A percentile compares a stretch with the other conserved stretches of the same genome.
Evolutionary conservation across 2,888 invertebrate species (phyloP).

Genomic region (Eulithis testata): DNA sequence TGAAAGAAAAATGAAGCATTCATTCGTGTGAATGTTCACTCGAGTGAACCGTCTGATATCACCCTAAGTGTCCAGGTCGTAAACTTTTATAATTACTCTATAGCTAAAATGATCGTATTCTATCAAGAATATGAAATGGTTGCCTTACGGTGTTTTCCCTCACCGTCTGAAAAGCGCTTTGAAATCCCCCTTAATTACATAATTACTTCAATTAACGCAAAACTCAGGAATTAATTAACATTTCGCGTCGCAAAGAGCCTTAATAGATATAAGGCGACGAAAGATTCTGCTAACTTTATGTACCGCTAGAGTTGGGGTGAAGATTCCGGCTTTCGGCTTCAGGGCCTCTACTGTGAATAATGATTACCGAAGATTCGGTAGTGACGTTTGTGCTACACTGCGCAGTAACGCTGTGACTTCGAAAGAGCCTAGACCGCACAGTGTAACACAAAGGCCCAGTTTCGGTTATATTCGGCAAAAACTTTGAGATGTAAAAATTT

Average conservation of each 20-base stretch:
- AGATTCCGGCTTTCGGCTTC: slow-evolving; percentile 18
- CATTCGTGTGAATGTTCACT: too few relatives aligned
- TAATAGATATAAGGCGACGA: slow-evolving; percentile 55
- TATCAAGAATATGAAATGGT: neutral
- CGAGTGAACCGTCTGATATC: too few relatives aligned
- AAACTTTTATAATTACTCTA: too few relatives aligned
- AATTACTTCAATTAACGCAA: slow-evolving; percentile 55
- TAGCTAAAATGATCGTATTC: too few relatives aligned
- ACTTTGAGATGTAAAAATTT: neutral
- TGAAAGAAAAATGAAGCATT: too few relatives aligned
- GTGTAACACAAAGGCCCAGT: too few relatives aligned
- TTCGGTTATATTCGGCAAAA: neutral
- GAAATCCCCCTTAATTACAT: slow-evolving; percentile 58
- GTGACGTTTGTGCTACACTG: too few relatives aligned
- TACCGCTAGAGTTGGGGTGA: slow-evolving; percentile 25
- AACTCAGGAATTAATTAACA: slow-evolving; percentile 53
- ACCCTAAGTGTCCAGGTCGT: too few relatives aligned
- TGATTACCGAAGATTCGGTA: too few relatives aligned
- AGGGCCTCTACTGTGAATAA: too few relatives aligned
- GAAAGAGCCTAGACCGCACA: too few relatives aligned
- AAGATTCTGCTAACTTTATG: slow-evolving; percentile 55
- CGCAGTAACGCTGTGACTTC: too few relatives aligned
- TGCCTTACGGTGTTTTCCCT: neutral
- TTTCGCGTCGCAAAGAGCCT: slow-evolving; percentile 44
- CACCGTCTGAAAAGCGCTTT: neutral